phyloP scores from a whole-genome alignment of 2,113 vertebrate species.

The Cheirogaleus medius region DNA sequence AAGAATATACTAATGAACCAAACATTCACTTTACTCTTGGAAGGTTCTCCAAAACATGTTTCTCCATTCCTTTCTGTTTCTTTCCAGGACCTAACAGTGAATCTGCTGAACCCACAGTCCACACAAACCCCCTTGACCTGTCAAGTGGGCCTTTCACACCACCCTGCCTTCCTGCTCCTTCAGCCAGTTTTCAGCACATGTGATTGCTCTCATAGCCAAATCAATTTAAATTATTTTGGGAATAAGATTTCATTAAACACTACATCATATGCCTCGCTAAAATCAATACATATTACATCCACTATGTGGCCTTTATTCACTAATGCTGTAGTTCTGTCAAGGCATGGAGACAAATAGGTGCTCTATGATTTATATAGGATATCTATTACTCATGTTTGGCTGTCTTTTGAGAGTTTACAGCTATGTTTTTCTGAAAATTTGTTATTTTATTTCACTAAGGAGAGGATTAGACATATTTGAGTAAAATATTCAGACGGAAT shows the following conservation, averaged over 20 bases:
- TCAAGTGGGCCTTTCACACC: fast-evolving
- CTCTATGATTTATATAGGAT: neutral
- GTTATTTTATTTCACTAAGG: slow-evolving; percentile 23
- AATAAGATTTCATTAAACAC: slow-evolving; percentile 52
- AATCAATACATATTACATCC: slow-evolving; percentile 15
- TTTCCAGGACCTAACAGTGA: neutral
- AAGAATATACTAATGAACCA: neutral
- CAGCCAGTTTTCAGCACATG: neutral
- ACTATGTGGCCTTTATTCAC: neutral
- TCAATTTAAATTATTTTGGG: neutral
- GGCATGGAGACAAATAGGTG: neutral
- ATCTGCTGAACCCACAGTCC: neutral
- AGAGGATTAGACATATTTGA: neutral
- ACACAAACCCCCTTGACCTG: too few species aligned
- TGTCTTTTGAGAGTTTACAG: neutral
- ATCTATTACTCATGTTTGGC: neutral
- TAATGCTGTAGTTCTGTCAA: neutral
- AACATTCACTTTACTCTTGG: neutral
- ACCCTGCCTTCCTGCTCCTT: neutral
- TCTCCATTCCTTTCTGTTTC: neutral
- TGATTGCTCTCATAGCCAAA: neutral
- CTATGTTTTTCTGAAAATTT: slow-evolving; percentile 31
- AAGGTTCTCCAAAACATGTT: neutral
- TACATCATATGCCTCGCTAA: neutral
- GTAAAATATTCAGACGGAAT: slow-evolving; percentile 6